Evolutionary conservation across 2,797 vertebrate species (phyloP), one percentile per base, ranked within the genome.

Genomic region (Hippocampus kuda): DNA sequence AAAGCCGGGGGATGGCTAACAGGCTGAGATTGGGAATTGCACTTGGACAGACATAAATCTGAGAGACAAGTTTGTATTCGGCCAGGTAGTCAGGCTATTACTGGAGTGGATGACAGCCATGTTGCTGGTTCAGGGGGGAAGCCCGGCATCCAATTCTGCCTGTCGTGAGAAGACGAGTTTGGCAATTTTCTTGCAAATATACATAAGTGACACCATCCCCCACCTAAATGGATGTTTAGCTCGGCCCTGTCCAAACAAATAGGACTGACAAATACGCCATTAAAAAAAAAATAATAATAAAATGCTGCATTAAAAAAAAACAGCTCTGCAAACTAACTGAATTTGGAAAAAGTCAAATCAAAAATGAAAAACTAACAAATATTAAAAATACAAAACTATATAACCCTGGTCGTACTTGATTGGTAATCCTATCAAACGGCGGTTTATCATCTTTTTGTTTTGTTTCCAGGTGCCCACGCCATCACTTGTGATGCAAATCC

Each of bases 41-140:
- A 87, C 84, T 86, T 79, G 82, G 82, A 82, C 81, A 82, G 82
- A 84, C 81, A 86, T 86, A 86, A 86, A 86, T 87, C 85, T 87
- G 79, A 77, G 70, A 1, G 76, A 85, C 88, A 88, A 84, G 81
- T 88, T 84, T 85, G 83, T 84, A 77, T 82, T 81, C 53, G 72
- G 81, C 79, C 81, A 80, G 83, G 79, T 84, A 75, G 77, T 73
- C 41, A 73, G 68, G 78, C 75, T 65, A 79, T 79, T 79, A 76
- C 79, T 74, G 83, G 82, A 84, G 84, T 86, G 83, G 83, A 79
- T 79, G 82, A 84, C 74, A 70, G 75, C 65, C 71, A 69, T 73
- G 73, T 68, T 84, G 79, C 74, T 70, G 54, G 72, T 64, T 64
- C 24, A 4, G 34, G 54, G 49, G 60, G 79, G 72, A 77, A 77